Conservation (phyloP, 2,888 invertebrate genomes). For the Cantharis flavilabris region DNA sequence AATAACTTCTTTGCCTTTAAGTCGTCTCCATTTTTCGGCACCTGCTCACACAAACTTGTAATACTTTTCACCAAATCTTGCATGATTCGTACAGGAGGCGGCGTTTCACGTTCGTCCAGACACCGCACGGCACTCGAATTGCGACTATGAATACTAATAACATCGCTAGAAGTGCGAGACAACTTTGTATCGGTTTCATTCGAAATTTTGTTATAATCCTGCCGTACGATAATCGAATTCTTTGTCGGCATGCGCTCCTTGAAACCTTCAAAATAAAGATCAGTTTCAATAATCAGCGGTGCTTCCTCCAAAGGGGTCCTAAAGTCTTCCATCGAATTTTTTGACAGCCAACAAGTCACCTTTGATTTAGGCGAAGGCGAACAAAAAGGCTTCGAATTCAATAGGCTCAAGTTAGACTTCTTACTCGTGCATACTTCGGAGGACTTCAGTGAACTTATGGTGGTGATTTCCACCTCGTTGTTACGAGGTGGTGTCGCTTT, state of each 20-base stretch:
- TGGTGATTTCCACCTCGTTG: conserved; percentile 2
- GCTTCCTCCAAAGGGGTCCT: not conserved
- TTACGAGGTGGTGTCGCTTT: not conserved
- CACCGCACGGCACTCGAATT: not conserved
- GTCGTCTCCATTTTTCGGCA: not conserved
- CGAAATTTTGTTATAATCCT: conserved; percentile 19
- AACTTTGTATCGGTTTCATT: not conserved
- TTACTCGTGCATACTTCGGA: conserved; percentile 17
- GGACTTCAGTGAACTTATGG: conserved; percentile 15
- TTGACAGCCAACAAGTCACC: conserved; percentile 16
- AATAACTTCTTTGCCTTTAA: not conserved
- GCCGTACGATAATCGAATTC: conserved; percentile 22
- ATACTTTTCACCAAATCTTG: not conserved
- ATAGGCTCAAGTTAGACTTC: not conserved
- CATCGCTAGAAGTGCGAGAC: not conserved
- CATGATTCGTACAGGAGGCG: not conserved
- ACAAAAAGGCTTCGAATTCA: conserved; percentile 9
- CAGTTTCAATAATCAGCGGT: not conserved
- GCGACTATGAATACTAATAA: not conserved
- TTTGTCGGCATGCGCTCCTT: not conserved
- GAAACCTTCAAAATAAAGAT: not conserved
- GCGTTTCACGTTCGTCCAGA: not conserved
- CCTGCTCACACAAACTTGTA: not conserved
- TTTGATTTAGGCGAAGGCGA: conserved; percentile 24
- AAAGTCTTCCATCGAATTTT: conserved; percentile 2